phyloP scores from a whole-genome alignment of 2,797 vertebrate species.

The Tenualosa ilisha region DNA sequence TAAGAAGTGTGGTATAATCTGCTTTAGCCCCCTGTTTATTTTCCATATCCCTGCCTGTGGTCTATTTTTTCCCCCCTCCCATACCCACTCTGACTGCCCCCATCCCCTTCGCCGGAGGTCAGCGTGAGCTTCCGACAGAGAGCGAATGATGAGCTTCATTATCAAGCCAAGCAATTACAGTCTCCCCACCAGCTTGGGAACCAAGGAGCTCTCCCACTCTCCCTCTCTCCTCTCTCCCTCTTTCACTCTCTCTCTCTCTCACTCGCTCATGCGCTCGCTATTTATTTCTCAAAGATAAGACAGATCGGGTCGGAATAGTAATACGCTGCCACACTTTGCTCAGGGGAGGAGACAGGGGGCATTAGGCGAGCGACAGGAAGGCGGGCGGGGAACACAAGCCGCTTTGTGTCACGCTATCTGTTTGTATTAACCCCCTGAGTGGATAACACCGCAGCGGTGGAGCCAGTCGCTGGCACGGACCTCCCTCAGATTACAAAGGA shows the following conservation, averaged over 20 bases:
- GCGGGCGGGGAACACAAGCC: conserved; percentile 37
- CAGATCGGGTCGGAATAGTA: conserved; percentile 59
- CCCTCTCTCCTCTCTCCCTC: conserved; percentile 57
- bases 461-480: conserved; percentile 32
- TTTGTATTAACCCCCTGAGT: conserved; percentile 66
- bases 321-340: conserved; percentile 49
- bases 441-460: conserved; percentile 43
- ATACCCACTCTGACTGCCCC: background rate
- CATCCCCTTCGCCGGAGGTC: conserved; percentile 46
- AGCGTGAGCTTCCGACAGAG: conserved; percentile 54
- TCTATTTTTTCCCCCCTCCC: background rate
- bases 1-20: conserved; percentile 14
- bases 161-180: conserved; percentile 63
- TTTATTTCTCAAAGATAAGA: conserved; percentile 68
- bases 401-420: conserved; percentile 59
- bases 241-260: conserved; percentile 30
- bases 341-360: conserved; percentile 54
- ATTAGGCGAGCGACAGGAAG: conserved; percentile 62
- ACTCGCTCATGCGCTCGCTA: conserved; percentile 24
- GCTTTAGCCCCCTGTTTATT: conserved; percentile 11
- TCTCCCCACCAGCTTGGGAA: conserved; percentile 27
- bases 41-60: conserved; percentile 17
- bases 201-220: conserved; percentile 19
- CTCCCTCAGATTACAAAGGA: conserved; percentile 20
- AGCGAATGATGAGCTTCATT: conserved; percentile 66